Conservation (phyloP, 1,140 invertebrate genomes). For the Penaeus indicus region DNA sequence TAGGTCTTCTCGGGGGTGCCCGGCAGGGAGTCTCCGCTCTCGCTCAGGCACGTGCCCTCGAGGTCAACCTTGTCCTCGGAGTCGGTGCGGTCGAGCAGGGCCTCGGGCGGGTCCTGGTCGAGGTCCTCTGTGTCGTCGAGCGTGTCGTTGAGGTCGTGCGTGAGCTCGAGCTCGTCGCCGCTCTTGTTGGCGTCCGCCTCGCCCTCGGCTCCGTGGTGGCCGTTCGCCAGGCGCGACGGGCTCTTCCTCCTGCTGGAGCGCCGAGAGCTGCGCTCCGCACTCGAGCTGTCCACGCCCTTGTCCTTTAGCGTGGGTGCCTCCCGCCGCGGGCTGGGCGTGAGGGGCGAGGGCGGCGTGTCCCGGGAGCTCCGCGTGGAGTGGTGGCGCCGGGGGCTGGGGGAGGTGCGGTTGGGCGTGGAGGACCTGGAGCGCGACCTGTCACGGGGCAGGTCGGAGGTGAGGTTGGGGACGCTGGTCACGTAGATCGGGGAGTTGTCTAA, state of each 20-base stretch:
- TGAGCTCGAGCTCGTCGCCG: conserved; percentile 68
- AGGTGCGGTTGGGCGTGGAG: conserved; percentile 68
- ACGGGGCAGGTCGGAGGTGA: conserved; percentile 69
- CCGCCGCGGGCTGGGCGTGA: conserved; percentile 65
- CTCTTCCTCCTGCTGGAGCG: conserved; percentile 48
- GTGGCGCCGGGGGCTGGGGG: conserved; percentile 69
- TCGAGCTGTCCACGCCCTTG: conserved; percentile 39
- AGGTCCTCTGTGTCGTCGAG: conserved; percentile 64
- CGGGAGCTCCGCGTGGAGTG: conserved; percentile 36
- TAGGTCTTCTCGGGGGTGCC: conserved; percentile 63
- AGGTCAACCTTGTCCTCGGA: conserved; percentile 50
- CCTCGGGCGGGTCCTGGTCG: conserved; percentile 69
- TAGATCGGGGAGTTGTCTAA: conserved; percentile 81
- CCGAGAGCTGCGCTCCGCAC: conserved; percentile 48
- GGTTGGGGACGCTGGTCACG: conserved; percentile 80
- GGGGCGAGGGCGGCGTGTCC: conserved; percentile 56
- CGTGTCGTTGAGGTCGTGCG: conserved; percentile 67
- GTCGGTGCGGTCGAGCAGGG: conserved; percentile 78
- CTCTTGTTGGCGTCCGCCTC: conserved; percentile 65
- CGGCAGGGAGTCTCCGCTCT: conserved; percentile 64
- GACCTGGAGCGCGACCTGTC: conserved; percentile 69
- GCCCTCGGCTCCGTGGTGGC: conserved; percentile 65
- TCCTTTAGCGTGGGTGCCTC: conserved; percentile 52
- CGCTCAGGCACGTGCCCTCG: conserved; percentile 62
- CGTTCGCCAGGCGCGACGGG: conserved; percentile 14